phyloP scores from a whole-genome alignment of 2,888 invertebrate species.

The Onchidella celtica region DNA sequence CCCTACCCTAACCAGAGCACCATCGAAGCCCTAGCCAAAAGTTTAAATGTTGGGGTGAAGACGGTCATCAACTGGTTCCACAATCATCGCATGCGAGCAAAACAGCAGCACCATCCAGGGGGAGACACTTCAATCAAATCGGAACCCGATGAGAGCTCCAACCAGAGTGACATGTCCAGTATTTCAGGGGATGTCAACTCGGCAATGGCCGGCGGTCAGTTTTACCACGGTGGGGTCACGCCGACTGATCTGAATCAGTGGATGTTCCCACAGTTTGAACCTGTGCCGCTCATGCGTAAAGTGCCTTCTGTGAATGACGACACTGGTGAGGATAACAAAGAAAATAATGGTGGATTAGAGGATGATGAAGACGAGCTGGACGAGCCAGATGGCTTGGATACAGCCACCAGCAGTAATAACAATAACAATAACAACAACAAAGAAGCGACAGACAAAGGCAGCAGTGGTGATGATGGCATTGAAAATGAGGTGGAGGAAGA shows the following conservation, averaged over 20 bases:
- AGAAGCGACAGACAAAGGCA: conserved; percentile 1
- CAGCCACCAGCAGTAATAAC: conserved; percentile 17
- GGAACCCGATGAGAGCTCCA: conserved; percentile 73
- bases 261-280: conserved; percentile 78
- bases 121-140: conserved; percentile 59
- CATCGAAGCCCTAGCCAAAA: conserved; percentile 95
- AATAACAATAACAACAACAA: conserved; percentile 27
- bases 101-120: conserved; percentile 81
- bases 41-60: conserved; percentile 93
- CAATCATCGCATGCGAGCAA: conserved; percentile 98
- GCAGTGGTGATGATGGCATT: conserved; percentile 13
- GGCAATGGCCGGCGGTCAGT: conserved; percentile 53
- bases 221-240: conserved; percentile 26
- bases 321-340: conserved; percentile 48
- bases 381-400: conserved; percentile 50
- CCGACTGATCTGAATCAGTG: conserved; percentile 68
- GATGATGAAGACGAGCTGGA: conserved; percentile 48
- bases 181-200: conserved; percentile 66
- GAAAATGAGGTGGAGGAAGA: background rate
- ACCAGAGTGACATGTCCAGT: conserved; percentile 72
- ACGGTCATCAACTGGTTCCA: conserved; percentile 99
- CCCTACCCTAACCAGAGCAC: conserved; percentile 98
- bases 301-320: conserved; percentile 43
- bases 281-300: conserved; percentile 57
- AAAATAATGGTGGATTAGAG: conserved; percentile 39